Evolutionary conservation across 2,888 invertebrate genomes (phyloP), one percentile per base, ranked within the genome.

Genomic region (Corythucha ciliata): DNA sequence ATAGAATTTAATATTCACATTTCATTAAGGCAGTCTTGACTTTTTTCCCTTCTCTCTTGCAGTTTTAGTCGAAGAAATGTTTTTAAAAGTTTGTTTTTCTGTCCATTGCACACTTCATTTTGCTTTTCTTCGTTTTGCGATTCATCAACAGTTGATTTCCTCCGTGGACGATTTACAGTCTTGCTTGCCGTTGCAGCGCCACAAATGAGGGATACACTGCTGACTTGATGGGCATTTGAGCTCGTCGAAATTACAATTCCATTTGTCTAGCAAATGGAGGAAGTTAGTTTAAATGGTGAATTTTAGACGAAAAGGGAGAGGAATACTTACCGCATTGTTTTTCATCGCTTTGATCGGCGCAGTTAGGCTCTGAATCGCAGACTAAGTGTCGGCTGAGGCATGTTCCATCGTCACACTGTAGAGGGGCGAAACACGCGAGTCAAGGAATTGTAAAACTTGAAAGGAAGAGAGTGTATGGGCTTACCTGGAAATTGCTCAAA

Each of bases 321-420:
- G 20, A 6, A 21, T 32, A 56, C 59, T 51, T 56, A 60, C 60
- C 58, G 42, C 60, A 60, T 20, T 57, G 54, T n/a, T 48, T 60
- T 67, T 80, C 80, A 62, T 80, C 79, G 56, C 72, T 74, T 26
- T 75, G 74, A 62, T 79, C 78, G 40, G 72, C 70, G 60, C 79
- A 80, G 58, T 79, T 76, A 4, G 70, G 63, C 48, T 78, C 76
- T 16, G 75, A 76, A 63, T 80, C 77, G 61, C 79, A 80, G 0
- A 78, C 78, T 10, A 76, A 66, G 59, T 76, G 70, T 44, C 77
- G 66, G 58, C 73, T 75, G 25, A 79, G 67, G 58, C 79, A 80
- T 57, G 76, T 74, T 1, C 76, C 76, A 59, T 69, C 75, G 4
- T 68, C 64, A 58, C 78, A 79, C 69, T 73, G 62, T 55, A 67